Evolutionary conservation across 2,797 vertebrate genomes (phyloP).

Genomic region (Cuniculus paca): DNA sequence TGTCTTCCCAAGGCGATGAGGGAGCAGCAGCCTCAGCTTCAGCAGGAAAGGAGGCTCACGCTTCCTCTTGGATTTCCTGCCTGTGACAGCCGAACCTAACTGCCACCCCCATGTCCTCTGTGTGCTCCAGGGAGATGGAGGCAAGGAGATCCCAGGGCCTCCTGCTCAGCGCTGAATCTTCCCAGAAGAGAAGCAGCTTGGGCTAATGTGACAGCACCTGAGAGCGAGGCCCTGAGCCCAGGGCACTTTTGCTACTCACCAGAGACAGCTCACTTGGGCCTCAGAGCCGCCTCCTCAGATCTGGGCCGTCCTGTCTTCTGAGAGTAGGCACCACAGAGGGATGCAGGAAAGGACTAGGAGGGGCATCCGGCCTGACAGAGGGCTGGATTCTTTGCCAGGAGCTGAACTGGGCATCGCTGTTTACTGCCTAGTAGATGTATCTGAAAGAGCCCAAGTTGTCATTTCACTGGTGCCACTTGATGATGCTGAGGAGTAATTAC

Average conservation of each 20-base stretch:
- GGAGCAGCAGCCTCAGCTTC: background rate
- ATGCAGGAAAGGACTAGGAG: background rate
- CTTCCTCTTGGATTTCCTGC: conserved; percentile 31
- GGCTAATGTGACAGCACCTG: background rate
- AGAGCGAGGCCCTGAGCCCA: background rate
- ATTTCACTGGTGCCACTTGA: conserved; percentile 40
- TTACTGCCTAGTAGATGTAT: background rate
- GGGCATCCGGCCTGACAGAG: background rate
- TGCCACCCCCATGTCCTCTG: background rate
- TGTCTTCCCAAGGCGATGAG: background rate
- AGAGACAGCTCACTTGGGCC: background rate
- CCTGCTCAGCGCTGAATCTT: background rate
- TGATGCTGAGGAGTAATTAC: conserved; percentile 68
- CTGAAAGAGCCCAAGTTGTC: conserved; percentile 49
- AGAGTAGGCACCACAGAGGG: background rate
- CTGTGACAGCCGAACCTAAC: conserved; percentile 19
- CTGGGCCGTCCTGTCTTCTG: background rate
- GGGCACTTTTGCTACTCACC: background rate
- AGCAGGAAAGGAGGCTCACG: background rate
- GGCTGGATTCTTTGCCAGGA: background rate
- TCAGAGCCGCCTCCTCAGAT: background rate
- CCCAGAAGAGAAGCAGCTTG: background rate
- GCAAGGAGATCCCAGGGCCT: background rate
- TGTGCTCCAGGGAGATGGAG: background rate
- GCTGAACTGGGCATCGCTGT: background rate